These are phyloP conservation scores for Nasonia oneida DNA, from an alignment of 2,888 invertebrate genomes.

Conservation along the genomic window DNA sequence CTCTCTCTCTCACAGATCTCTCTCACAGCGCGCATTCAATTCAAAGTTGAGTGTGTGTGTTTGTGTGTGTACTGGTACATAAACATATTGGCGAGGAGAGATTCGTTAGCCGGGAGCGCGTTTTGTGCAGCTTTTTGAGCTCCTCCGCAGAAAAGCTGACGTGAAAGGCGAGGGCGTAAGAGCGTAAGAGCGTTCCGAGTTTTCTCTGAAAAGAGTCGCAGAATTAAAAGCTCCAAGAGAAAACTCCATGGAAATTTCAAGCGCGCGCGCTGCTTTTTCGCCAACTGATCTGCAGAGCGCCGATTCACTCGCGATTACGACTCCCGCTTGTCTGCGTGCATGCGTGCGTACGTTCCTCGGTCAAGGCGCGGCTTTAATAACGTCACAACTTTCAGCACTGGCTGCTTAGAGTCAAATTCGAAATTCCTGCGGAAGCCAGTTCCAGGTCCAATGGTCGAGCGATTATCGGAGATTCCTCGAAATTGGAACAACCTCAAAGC, in stretches of 20 bases:
- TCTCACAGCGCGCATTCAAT: neutral
- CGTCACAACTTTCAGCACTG: too few relatives aligned
- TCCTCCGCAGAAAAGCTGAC: neutral
- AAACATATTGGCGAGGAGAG: neutral
- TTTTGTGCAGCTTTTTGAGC: too few relatives aligned
- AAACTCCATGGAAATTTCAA: neutral
- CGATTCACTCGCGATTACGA: neutral
- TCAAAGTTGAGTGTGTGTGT: neutral
- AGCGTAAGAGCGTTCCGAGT: neutral
- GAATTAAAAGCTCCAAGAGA: neutral
- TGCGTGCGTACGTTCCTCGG: too few relatives aligned
- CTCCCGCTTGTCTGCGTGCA: neutral
- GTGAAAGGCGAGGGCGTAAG: neutral
- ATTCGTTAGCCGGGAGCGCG: neutral
- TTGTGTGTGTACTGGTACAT: neutral
- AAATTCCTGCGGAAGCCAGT: neutral
- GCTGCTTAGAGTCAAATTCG: too few relatives aligned
- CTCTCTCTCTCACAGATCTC: too few relatives aligned
- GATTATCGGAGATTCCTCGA: neutral
- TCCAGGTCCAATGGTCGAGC: neutral
- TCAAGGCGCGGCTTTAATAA: too few relatives aligned
- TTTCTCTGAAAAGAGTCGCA: neutral
- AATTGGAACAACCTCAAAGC: neutral
- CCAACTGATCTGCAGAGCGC: neutral
- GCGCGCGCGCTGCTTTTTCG: too few relatives aligned